These are phyloP conservation scores for Pterocles burchelli DNA, from an alignment of 2,113 vertebrate species.

Conservation along the genomic window DNA sequence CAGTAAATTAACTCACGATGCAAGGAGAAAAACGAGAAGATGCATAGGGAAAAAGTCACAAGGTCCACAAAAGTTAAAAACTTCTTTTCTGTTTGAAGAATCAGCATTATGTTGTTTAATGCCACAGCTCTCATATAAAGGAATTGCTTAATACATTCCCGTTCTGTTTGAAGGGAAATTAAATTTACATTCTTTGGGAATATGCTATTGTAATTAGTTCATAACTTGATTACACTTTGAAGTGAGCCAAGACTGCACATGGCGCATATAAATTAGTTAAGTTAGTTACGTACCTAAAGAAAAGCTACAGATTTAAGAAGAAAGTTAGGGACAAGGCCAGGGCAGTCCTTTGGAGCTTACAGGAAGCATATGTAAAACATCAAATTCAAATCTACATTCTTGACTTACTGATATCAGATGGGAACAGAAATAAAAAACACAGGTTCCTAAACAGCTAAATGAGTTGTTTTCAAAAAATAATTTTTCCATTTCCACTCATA, in stretches of 20 bases:
- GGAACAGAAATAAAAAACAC: not conserved
- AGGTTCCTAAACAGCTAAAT: conserved; percentile 15
- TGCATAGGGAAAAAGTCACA: conserved; percentile 31
- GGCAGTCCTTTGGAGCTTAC: not conserved
- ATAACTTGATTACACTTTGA: conserved; percentile 76
- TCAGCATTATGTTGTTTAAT: conserved; percentile 54
- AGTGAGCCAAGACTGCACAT: conserved; percentile 46
- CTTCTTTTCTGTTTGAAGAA: conserved; percentile 43
- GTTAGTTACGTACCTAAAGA: conserved; percentile 52
- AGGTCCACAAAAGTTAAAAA: conserved; percentile 54
- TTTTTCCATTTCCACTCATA: not conserved
- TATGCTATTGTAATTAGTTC: conserved; percentile 72
- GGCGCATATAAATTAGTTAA: conserved; percentile 61
- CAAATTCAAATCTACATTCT: conserved; percentile 30
- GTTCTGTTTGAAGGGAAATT: conserved; percentile 72
- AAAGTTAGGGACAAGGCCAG: conserved; percentile 33
- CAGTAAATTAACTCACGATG: conserved; percentile 59
- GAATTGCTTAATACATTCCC: conserved; percentile 58
- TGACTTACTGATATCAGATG: conserved; percentile 3
- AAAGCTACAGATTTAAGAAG: conserved; percentile 28
- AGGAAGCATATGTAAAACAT: not conserved
- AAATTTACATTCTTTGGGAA: conserved; percentile 77
- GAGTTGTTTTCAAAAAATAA: conserved; percentile 6
- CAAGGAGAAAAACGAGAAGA: conserved; percentile 42
- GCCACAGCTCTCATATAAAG: conserved; percentile 44